Evolutionary conservation across 2,797 vertebrate genomes (phyloP), one percentile per base, ranked within the genome.

Genomic region (Enteromius thamalakanensis): DNA sequence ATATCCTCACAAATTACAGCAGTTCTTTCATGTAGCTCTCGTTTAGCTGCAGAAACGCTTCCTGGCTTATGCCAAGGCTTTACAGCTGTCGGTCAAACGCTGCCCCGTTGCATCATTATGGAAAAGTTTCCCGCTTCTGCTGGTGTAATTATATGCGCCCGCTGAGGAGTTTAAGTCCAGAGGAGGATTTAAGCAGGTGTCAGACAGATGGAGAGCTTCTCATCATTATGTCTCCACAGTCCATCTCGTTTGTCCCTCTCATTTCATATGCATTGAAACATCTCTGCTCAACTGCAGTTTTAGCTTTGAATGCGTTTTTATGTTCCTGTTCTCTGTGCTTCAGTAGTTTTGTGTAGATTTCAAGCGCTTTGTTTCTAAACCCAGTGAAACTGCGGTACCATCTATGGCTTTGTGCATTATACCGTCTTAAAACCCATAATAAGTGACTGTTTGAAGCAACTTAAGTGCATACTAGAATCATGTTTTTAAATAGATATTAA

Each of bases 221-320:
- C 14, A 3, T 76, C 60, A 78, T 65, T 47, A 77, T 47, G 40
- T 45, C 17, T 14, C 58, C 26, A 67, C 47, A 40, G 64, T 69
- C 65, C 47, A 9, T 74, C 70, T 74, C 26, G 37, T 23, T 37
- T 26, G 34, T 40, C 26, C 49, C 49, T 70, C 23, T 72, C 69
- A 47, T 69, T 65, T 49, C 37, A 47, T 42, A 68, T 58, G 78
- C 74, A 71, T 75, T 62, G 21, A 76, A 15, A 70, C 79, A 47
- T 76, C 79, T 51, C 51, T n/a, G 47, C 62, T 79, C 76, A 45
- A 9, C 55, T 72, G 60, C 23, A 76, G 32, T 14, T 77, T 74
- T 69, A 68, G 32, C 14, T 78, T 68, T 45, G 64, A 53, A 53
- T 75, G 65, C 53, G 67, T 65, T 29, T 70, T 37, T 68, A 19